Evolutionary conservation across 2,113 vertebrate species (phyloP).

Genomic region (Probosciger aterrimus): DNA sequence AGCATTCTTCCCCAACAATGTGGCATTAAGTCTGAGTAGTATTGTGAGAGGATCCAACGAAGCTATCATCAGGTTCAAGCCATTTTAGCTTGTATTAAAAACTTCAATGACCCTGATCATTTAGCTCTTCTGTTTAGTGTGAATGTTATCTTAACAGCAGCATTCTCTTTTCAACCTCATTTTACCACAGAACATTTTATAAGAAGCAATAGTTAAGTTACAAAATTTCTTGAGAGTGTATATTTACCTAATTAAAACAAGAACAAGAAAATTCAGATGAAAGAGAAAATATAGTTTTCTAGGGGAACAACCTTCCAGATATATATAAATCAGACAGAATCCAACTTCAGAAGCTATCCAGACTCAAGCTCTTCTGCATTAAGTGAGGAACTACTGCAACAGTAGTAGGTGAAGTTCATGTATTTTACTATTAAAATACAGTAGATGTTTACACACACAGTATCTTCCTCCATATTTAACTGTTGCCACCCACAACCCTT

Average conservation of each 20-base stretch:
- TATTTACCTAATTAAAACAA: not conserved
- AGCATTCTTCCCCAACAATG: not conserved
- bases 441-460: not conserved
- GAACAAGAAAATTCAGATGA: not conserved
- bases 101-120: not conserved
- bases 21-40: not conserved
- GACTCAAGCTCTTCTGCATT: not conserved
- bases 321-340: accelerated
- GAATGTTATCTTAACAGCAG: not conserved
- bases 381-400: not conserved
- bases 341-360: not conserved
- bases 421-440: not conserved
- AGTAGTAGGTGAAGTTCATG: not conserved
- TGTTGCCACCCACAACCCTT: not conserved
- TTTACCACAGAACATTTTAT: not conserved
- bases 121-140: not conserved
- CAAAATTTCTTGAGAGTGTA: not conserved
- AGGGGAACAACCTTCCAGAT: not conserved
- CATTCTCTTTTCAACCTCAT: not conserved
- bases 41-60: not conserved
- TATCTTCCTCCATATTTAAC: not conserved
- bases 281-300: not conserved
- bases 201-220: not conserved
- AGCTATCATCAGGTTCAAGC: not conserved
- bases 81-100: not conserved